Conservation (phyloP, 2,888 invertebrate genomes). For the Margaritifera margaritifera region DNA sequence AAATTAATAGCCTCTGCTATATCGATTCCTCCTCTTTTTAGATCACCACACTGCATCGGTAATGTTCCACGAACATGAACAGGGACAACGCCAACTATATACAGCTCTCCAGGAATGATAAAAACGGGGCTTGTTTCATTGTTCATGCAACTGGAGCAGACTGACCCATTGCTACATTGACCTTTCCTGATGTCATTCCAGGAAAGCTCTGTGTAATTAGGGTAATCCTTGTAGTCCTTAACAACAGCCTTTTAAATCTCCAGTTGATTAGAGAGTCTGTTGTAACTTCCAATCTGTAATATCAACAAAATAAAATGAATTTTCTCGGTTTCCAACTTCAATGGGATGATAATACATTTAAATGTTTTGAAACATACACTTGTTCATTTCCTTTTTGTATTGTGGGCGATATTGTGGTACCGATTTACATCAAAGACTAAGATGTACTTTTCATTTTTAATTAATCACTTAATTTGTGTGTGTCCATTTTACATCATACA, state of each 20-base stretch:
- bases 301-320: too few relatives aligned
- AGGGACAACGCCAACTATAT: slow-evolving; percentile 15
- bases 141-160: slow-evolving; percentile 19
- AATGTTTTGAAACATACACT: too few relatives aligned
- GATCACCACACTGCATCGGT: slow-evolving; percentile 11
- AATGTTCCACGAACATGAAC: slow-evolving; percentile 8
- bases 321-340: too few relatives aligned
- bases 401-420: too few relatives aligned
- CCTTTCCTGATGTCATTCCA: slow-evolving; percentile 30
- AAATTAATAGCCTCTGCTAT: slow-evolving; percentile 16
- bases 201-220: slow-evolving; percentile 3
- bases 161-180: slow-evolving; percentile 26
- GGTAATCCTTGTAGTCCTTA: slow-evolving; percentile 19
- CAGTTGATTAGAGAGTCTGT: neutral
- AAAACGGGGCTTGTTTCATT: neutral
- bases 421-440: too few relatives aligned
- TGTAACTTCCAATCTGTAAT: too few relatives aligned
- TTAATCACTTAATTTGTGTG: too few relatives aligned
- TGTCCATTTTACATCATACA: too few relatives aligned
- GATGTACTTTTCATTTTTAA: too few relatives aligned
- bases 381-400: too few relatives aligned
- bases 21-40: slow-evolving; percentile 17
- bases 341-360: too few relatives aligned
- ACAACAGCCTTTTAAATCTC: slow-evolving; percentile 4
- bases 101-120: slow-evolving; percentile 16